Conservation (phyloP, 1,140 invertebrate species). For the Ditylenchus dipsaci region DNA sequence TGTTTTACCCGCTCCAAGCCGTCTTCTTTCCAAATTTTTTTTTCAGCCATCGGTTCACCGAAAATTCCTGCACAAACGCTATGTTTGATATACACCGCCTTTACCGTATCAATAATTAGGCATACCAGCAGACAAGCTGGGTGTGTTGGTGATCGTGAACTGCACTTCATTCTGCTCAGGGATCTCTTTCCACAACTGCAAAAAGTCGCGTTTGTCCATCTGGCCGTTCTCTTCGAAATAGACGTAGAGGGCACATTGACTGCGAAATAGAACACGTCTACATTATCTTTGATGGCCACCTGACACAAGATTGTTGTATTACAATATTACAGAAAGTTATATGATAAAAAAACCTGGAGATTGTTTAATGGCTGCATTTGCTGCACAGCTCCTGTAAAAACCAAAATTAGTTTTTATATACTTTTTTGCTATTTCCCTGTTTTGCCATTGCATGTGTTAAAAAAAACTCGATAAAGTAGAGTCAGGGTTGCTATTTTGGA, state of each 20-base stretch:
- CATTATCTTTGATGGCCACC: constrained; percentile 97
- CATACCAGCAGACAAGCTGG: constrained; percentile 66
- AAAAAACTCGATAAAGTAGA: no score
- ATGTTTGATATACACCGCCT: no score
- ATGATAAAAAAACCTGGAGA: constrained; percentile 69
- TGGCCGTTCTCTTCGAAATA: constrained; percentile 93
- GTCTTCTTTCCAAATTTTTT: no score
- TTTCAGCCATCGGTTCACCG: no score
- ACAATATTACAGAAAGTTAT: constrained; percentile 7
- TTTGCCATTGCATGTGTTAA: no score
- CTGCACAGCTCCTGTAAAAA: constrained; percentile 68
- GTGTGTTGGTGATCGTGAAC: constrained; percentile 68
- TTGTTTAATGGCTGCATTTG: constrained; percentile 95
- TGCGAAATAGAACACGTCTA: constrained; percentile 97
- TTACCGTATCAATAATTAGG: no score
- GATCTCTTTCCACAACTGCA: constrained; percentile 98
- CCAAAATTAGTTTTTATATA: no score
- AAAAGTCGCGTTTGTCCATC: constrained; percentile 92
- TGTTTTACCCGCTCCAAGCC: no score
- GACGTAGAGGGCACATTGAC: constrained; percentile 85
- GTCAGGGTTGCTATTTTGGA: no score
- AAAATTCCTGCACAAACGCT: no score
- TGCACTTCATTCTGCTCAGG: constrained; percentile 95
- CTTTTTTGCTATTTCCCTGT: no score
- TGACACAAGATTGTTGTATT: constrained; percentile 59